Base-by-base conservation (phyloP, 2,113 vertebrate species). In the Cavia aperea region DNA sequence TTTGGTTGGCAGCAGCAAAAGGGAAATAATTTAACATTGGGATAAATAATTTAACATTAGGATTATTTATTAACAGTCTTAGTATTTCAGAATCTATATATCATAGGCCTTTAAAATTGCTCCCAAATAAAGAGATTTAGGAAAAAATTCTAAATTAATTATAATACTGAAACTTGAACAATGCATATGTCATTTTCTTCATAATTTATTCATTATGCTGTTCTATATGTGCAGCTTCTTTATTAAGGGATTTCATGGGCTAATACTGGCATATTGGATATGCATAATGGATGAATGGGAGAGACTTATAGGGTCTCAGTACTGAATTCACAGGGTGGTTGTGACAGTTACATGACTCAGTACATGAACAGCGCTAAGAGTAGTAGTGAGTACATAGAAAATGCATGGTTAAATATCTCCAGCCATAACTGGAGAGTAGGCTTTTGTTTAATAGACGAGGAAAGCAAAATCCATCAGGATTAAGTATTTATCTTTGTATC, bases 101-200 rank as follows among this genome's bases (percentile, higher is more conserved):
- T 2, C n/a, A 43, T 4, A 54, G 21, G 92, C 86, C 24, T 63
- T 82, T 73, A 88, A 94, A 85, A 90, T 58, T 78, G 16, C 19
- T 63, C 60, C 36, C 23, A 90, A 93, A n/a, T 33, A 88, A 85
- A 93, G 58, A 86, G 10, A 6, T 65, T 85, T 95, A n/a, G 26
- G n/a, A 58, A 65, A 78, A 7, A 51, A 29, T 66, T 82, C 23
- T 62, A 77, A 86, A n/a, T 81, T 63, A 78, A 63, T 66, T 86
- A 49, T 49, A 70, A 79, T 36, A 49, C 15, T 14, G 31, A 84
- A 91, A 84, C 8, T 63, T 89, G 77, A 70, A 79, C 33, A 79
- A 84, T 8, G 10, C 43, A 51, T 4, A n/a, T 39, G 63, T 73
- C 9, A 51, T 91, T 72, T 54, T 73, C 51, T 75, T 89, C 5